Evolutionary conservation across 2,113 vertebrate genomes (phyloP).

Genomic region (Microtus pennsylvanicus): DNA sequence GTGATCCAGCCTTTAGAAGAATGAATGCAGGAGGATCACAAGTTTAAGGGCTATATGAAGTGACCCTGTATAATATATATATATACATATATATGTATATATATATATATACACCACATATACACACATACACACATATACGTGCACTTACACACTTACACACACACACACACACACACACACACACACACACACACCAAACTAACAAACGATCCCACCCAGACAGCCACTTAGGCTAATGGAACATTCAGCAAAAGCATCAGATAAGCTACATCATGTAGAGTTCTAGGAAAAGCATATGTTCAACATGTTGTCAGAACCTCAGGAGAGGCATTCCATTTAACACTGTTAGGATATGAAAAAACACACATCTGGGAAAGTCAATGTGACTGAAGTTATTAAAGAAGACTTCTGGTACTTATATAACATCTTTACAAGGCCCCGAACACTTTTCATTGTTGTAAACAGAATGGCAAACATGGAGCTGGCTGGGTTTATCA

Average conservation of each 20-base stretch:
- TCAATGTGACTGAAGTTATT: not conserved
- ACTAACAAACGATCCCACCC: not conserved
- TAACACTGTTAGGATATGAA: not conserved
- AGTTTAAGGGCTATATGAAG: not conserved
- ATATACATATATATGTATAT: no score
- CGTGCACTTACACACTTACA: no score
- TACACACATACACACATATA: not conserved
- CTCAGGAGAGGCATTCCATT: not conserved
- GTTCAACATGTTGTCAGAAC: not conserved
- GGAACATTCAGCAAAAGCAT: not conserved
- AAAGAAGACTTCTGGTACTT: not conserved
- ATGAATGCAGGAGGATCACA: not conserved
- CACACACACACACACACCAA: not conserved
- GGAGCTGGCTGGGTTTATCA: not conserved
- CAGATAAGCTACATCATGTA: not conserved
- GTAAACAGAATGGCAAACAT: not conserved
- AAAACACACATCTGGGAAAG: not conserved
- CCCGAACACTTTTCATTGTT: not conserved
- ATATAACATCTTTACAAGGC: not conserved
- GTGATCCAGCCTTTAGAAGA: not conserved
- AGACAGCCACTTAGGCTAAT: not conserved
- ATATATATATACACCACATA: no score
- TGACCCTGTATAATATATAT: not conserved
- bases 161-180: not conserved
- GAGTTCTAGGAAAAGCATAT: not conserved